Evolutionary conservation across 2,888 invertebrate species (phyloP), one percentile per base, ranked within the genome.

Genomic region (Ypsolopha scabrella): DNA sequence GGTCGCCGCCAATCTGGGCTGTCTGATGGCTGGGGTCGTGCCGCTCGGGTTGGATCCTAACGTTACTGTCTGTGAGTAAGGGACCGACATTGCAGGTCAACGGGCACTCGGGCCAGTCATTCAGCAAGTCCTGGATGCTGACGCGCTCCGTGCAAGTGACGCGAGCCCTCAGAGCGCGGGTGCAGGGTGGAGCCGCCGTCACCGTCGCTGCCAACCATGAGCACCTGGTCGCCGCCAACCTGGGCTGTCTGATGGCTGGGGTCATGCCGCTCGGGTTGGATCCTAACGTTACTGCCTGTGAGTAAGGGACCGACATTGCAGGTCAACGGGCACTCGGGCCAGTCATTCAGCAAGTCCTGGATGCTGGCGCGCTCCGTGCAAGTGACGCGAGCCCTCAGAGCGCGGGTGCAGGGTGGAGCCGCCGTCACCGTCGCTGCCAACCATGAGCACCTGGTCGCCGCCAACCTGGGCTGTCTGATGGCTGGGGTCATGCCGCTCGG

Each of bases 151-250:
- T 70, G 45, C 56, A 58, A 4, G 53, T 73, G n/a, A 61, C 72
- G 24, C 68, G 65, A 0, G 56, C 65, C 0, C 56, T 73, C 3
- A 10, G 49, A 0, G 45, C 24, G 34, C 53, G 58, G 1, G 51
- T 50, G 61, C 41, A 49, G 63, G 60, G 47, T 63, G 55, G 46
- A 57, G 33, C 34, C 45, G 33, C 58, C 0, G 53, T 69, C 48
- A 9, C 67, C n/a, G 45, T 70, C n/a, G 63, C 65, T 62, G 57
- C 62, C 13, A 74, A 72, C 54, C 62, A 67, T 13, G 60, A 68
- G 14, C 57, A 60, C 3, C 62, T 63, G 63, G 55, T 54, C 0
- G n/a, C n/a, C n/a, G n/a, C n/a, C n/a, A n/a, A n/a, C n/a, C n/a
- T n/a, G n/a, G n/a, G n/a, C n/a, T n/a, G n/a, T n/a, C n/a, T n/a